These are phyloP conservation scores for Sussaba pulchella DNA, from an alignment of 2,888 invertebrate genomes.

Conservation along the genomic window DNA sequence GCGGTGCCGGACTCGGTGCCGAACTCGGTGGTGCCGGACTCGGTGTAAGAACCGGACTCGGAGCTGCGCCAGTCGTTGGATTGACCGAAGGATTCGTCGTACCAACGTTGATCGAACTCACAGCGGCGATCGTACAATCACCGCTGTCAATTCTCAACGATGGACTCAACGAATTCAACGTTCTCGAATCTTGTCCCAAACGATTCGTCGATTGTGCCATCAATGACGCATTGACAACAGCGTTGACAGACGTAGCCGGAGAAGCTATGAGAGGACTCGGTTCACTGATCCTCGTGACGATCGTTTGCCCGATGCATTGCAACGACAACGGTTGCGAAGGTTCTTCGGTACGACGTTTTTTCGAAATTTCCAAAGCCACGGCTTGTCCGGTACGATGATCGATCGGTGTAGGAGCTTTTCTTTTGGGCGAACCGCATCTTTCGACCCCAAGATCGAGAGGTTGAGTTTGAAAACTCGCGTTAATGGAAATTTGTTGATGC, in stretches of 20 bases:
- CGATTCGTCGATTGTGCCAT: conserved; percentile 74
- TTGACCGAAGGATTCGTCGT: conserved; percentile 84
- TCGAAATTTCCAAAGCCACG: conserved; percentile 86
- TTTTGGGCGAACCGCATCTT: conserved; percentile 86
- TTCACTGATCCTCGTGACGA: conserved; percentile 87
- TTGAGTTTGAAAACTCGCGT: conserved; percentile 89
- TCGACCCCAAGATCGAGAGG: conserved; percentile 91
- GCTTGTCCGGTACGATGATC: conserved; percentile 83
- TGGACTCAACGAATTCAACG: conserved; percentile 81
- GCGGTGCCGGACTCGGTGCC: conserved; percentile 81
- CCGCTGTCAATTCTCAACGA: conserved; percentile 87
- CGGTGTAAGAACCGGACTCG: conserved; percentile 85
- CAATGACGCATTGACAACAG: conserved; percentile 88
- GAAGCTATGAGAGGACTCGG: conserved; percentile 90
- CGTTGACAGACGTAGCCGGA: conserved; percentile 89
- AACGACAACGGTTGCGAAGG: conserved; percentile 79
- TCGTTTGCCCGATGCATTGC: conserved; percentile 83
- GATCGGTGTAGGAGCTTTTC: conserved; percentile 86
- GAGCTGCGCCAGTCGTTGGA: conserved; percentile 84
- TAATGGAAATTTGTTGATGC: conserved; percentile 67
- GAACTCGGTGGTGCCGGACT: conserved; percentile 86
- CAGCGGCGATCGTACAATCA: conserved; percentile 86
- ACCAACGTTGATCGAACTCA: conserved; percentile 85
- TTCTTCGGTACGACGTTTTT: conserved; percentile 87
- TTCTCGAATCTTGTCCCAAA: conserved; percentile 79